Conservation (phyloP, 1,140 invertebrate species). For the Pissodes strobi region DNA sequence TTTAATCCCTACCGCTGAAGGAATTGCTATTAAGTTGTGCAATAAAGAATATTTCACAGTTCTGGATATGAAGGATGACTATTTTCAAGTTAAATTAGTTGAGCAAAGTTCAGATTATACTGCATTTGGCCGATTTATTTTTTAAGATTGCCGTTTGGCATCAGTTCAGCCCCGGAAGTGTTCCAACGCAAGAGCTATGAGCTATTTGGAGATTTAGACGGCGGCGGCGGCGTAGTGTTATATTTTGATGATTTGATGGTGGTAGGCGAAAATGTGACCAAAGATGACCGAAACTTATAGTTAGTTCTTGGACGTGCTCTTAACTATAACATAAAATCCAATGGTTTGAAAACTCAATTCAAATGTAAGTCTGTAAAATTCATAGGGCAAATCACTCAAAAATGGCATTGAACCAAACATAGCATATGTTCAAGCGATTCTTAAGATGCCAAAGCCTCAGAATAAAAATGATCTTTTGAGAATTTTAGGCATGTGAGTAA, state of each 20-base stretch:
- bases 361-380: conserved; percentile 11
- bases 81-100: conserved; percentile 39
- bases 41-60: conserved; percentile 39
- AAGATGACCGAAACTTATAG: conserved; percentile 48
- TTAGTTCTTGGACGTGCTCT: conserved; percentile 34
- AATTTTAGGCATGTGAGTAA: too few species aligned
- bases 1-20: conserved; percentile 41
- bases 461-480: too few species aligned
- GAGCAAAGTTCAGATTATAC: conserved; percentile 35
- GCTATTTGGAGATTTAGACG: conserved; percentile 45
- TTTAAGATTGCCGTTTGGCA: conserved; percentile 42
- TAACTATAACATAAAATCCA: conserved; percentile 19
- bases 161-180: conserved; percentile 41
- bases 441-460: too few species aligned
- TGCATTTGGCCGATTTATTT: conserved; percentile 38
- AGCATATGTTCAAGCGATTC: too few species aligned
- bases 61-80: conserved; percentile 42
- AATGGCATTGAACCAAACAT: too few species aligned
- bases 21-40: conserved; percentile 28
- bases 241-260: conserved; percentile 51
- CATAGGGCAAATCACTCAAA: conserved; percentile 11
- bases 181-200: conserved; percentile 41
- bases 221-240: too few species aligned
- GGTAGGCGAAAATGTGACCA: conserved; percentile 34
- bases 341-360: conserved; percentile 22